Evolutionary conservation across 2,113 vertebrate species (phyloP), one percentile per base, ranked within the genome.

Genomic region (Pituophis catenifer): DNA sequence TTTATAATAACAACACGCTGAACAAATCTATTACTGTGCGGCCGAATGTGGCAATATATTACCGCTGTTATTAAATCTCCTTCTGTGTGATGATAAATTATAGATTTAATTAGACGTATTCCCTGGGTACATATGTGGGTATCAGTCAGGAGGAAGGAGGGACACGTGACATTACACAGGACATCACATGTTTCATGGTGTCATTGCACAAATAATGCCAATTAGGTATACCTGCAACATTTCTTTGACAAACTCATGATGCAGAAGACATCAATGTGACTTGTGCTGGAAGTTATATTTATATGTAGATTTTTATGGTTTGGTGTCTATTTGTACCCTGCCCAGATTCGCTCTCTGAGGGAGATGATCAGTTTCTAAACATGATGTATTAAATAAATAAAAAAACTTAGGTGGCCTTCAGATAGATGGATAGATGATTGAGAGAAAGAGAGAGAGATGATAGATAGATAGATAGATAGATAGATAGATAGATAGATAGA

Each of bases 21-120:
- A 98, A 98, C 97, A 98, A 98, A 98, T 98, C 97, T 97, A 98
- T 98, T 98, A 98, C 97, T 97, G 94, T 94, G 96, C 97, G 98
- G 98, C 97, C 97, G 91, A 95, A 96, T 97, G 97, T 98, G 97
- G 97, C 95, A 26, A 96, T 97, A 95, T 96, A 97, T 98, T 98
- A 97, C 97, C 96, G 95, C 95, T 97, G 94, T 97, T 97, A 98
- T 97, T 98, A 98, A 97, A 58, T 96, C 96, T 97, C 97, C 94
- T 96, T 97, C 96, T 96, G 95, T 96, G 97, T 97, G 97, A 97
- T 97, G 96, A 98, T 98, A 98, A 98, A 98, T 98, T 97, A 98
- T 95, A 96, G 95, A 92, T 97, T 98, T 98, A 98, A 98, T 98
- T 98, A 97, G 97, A 97, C 97, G 95, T 96, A 98, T 97, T 97